Base-by-base conservation (phyloP, 2,797 vertebrate genomes). In the Gambusia yucatana region DNA sequence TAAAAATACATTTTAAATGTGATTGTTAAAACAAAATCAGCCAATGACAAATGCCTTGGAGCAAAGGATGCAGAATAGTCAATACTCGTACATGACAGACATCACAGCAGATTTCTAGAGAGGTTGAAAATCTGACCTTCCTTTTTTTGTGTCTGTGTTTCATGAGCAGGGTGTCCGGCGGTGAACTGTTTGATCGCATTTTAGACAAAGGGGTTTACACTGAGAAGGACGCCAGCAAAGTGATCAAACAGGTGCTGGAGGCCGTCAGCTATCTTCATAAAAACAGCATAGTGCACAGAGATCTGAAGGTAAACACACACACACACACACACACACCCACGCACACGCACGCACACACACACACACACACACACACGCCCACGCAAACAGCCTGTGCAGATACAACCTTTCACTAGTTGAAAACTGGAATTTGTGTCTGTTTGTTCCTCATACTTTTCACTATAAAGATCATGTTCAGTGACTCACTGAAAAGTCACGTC, bases 181-280 rank as follows among this genome's bases (percentile, higher is more conserved):
- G 98, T 20, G 98, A 99, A 89, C 94, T 99, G 17, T 99, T 99
- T 72, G 98, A 99, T 88, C 96, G 97, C 10, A 98, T 99, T 79
- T 76, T 98, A 90, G 97, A 98, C 1, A 94, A 95, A 16, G 98
- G 98, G 0, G 96, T 97, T 72, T 99, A 97, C 90, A 98, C 98
- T 0, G 98, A 99, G 89, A 98, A 97, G 76, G 98, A 99, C 0
- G 98, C 98, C 1, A 98, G 97, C 7, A 72, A 90, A 72, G 97
- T 99, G 84, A 97, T 99, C 88, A 95, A 93, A 81, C 98, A 99
- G 93, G 97, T 99, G 71, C 93, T 99, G 82, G 94, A 97, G 22
- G 98, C 98, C 0, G 97, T 99, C 70, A 94, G 96, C 81, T 99
- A 98, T 83, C 97, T 99, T 70, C 98, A 99, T 0, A 93, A 97